Percentiles rank a stretch among this genome's conserved stretches.
These are phyloP conservation scores for Platalea minor DNA, from an alignment of 2,797 vertebrate genomes.

Conservation along the genomic window DNA sequence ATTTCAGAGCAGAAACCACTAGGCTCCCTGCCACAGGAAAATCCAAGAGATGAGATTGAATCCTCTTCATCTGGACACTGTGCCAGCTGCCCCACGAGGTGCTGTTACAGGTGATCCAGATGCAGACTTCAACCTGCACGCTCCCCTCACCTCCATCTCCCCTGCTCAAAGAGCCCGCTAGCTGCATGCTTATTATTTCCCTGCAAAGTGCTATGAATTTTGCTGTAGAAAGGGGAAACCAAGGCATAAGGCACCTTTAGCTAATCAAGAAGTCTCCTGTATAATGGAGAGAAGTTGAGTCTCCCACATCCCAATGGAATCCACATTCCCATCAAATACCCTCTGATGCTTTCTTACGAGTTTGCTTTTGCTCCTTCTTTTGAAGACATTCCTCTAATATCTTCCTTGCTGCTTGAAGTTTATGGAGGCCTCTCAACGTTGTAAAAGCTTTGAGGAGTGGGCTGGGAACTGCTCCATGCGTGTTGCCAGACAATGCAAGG, in stretches of 20 bases:
- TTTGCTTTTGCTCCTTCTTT: neutral
- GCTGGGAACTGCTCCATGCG: neutral
- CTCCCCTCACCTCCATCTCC: neutral
- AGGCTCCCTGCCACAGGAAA: neutral
- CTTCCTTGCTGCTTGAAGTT: neutral
- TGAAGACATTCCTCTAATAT: neutral
- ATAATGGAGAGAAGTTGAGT: neutral
- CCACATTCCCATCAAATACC: neutral
- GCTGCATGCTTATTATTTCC: neutral
- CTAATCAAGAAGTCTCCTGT: neutral
- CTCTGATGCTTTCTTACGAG: neutral
- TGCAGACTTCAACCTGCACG: fast-evolving
- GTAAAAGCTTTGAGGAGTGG: neutral
- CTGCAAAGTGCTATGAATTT: neutral
- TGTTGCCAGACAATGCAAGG: neutral
- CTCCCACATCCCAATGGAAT: neutral
- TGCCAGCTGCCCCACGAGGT: fast-evolving
- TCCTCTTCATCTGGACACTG: fast-evolving
- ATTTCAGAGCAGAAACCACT: neutral
- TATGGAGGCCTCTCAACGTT: neutral
- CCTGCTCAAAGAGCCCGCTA: neutral
- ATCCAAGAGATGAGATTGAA: neutral
- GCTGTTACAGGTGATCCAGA: neutral
- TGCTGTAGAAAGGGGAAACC: neutral
- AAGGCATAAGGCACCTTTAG: neutral